phyloP scores from a whole-genome alignment of 2,888 invertebrate genomes.

The Tubiluchus corallicola region DNA sequence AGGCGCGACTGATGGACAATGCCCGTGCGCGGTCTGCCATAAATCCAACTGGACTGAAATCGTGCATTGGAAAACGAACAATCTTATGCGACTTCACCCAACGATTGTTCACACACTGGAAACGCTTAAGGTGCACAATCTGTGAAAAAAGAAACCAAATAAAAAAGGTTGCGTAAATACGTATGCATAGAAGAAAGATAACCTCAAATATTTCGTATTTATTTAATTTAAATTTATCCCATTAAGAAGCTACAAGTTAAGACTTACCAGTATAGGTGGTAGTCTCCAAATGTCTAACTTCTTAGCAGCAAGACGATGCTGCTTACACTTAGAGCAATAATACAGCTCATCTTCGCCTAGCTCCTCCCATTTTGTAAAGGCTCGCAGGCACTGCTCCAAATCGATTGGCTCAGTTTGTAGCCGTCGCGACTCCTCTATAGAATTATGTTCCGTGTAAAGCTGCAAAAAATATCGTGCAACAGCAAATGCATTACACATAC shows the following conservation, averaged over 20 bases:
- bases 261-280: conserved; percentile 60
- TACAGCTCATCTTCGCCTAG: conserved; percentile 57
- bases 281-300: conserved; percentile 77
- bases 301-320: conserved; percentile 65
- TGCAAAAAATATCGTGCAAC: conserved; percentile 22
- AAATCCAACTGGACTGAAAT: conserved; percentile 71
- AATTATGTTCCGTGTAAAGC: conserved; percentile 54
- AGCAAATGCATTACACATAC: no score
- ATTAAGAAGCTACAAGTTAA: background rate
- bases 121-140: conserved; percentile 80
- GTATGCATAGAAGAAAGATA: background rate
- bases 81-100: conserved; percentile 90
- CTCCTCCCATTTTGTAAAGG: conserved; percentile 70
- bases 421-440: conserved; percentile 46
- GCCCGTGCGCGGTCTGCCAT: conserved; percentile 64
- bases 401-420: conserved; percentile 63
- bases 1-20: no score
- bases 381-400: conserved; percentile 59
- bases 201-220: background rate
- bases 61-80: conserved; percentile 64
- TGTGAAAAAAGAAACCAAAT: conserved; percentile 27
- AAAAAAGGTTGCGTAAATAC: background rate
- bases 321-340: conserved; percentile 63
- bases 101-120: conserved; percentile 69
- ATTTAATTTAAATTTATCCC: background rate